phyloP scores from a whole-genome alignment of 2,888 invertebrate genomes.

The Cephus spinipes region DNA sequence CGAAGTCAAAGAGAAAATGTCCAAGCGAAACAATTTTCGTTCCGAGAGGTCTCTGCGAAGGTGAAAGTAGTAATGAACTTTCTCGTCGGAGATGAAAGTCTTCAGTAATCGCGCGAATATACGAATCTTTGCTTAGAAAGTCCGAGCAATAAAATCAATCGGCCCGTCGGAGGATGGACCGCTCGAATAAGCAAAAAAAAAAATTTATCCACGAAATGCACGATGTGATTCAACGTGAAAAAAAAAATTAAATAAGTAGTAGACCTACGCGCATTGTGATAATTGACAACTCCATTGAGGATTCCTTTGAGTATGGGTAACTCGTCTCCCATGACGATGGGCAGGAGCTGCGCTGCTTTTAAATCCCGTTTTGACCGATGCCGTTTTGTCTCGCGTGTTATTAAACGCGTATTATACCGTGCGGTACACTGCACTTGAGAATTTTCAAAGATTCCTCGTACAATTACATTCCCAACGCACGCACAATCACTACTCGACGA shows the following conservation, averaged over 20 bases:
- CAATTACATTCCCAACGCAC: background rate
- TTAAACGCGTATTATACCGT: constrained; percentile 22
- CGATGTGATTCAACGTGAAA: constrained; percentile 10
- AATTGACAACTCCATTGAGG: constrained; percentile 89
- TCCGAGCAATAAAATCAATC: background rate
- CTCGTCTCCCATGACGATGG: constrained; percentile 84
- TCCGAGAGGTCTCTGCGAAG: background rate
- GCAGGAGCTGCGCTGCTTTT: background rate
- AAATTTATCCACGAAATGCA: constrained; percentile 1
- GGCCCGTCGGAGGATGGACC: background rate
- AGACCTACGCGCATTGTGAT: constrained; percentile 91
- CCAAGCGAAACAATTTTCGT: background rate
- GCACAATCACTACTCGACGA: background rate
- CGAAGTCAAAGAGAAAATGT: background rate
- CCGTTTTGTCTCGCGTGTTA: background rate
- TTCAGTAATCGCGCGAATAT: background rate
- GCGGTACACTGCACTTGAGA: constrained; percentile 25
- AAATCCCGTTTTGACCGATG: background rate
- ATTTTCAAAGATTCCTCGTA: constrained; percentile 12
- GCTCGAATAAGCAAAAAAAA: background rate
- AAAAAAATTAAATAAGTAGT: background rate
- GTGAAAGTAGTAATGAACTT: background rate
- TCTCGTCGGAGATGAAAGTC: background rate
- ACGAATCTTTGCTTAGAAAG: background rate
- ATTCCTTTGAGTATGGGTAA: constrained; percentile 91